Evolutionary conservation across 2,113 vertebrate species (phyloP), one percentile per base, ranked within the genome.

Genomic region (Nerophis lumbriciformis): DNA sequence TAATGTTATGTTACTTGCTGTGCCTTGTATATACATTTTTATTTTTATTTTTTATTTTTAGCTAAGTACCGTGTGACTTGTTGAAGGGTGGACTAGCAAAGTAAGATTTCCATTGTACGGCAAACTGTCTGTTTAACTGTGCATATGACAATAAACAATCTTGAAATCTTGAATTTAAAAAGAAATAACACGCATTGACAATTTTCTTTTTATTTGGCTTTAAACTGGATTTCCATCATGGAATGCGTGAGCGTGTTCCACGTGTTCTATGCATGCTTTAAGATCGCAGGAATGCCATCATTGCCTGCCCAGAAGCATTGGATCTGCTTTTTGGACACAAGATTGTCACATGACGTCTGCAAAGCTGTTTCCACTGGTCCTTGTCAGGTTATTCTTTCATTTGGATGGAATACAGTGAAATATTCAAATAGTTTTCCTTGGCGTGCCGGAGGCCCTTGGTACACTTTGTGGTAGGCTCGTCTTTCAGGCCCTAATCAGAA

Each of bases 401-500:
- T 81, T 63, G 38, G 55, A 55, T 70, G 75, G 72, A 28, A 68
- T 65, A 53, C 67, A 65, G 39, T 66, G 54, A 72, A 70, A 63
- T 65, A 35, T 70, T 63, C n/a, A 14, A 57, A 9, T 28, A 6
- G 38, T 71, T 78, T 71, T 53, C 56, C 14, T 72, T 81, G 76
- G 72, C 72, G 6, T 35, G 16, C n/a, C 7, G 47, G 5, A 16
- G 11, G 50, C 21, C 13, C 54, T 51, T 16, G 16, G 57, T 68
- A 51, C 42, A 53, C 14, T 54, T 57, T 67, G 53, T 28, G 48
- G 54, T 10, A 8, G 7, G 61, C 73, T 74, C 51, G 48, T 50
- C 59, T 80, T 67, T 76, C 65, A 65, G 61, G 15, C 39, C 65
- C 58, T 66, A 79, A 79, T 81, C 69, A 57, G 65, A 77, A 81